phyloP scores from a whole-genome alignment of 92 coral and sea anemone genomes.

The Parazoanthus darwini region DNA sequence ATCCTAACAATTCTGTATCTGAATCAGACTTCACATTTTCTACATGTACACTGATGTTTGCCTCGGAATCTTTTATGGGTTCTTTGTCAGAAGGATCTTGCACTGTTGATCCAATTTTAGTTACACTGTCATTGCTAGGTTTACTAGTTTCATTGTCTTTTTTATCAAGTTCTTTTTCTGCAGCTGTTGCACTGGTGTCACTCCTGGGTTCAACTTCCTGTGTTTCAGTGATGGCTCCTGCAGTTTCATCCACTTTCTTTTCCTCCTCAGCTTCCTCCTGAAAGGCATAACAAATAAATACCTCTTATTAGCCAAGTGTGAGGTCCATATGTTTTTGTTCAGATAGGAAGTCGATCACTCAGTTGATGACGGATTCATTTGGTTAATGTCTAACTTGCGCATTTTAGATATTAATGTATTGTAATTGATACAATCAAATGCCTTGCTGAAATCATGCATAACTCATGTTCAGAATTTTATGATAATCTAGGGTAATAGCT shows the following conservation, averaged over 20 bases:
- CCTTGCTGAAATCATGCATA: no score
- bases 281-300: neutral
- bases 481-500: no score
- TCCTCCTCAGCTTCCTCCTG: constrained; percentile 23
- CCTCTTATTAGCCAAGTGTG: no score
- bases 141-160: constrained; percentile 1
- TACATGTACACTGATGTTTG: constrained; percentile 2
- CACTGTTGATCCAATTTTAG: neutral
- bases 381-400: no score
- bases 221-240: neutral
- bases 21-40: constrained; percentile 22
- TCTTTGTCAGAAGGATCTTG: neutral
- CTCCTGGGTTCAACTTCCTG: neutral
- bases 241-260: neutral
- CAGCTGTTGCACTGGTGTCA: neutral
- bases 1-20: constrained; percentile 11
- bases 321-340: no score
- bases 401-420: no score
- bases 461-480: no score
- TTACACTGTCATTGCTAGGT: neutral
- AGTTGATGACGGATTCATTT: no score
- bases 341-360: no score
- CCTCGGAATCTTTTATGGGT: neutral
- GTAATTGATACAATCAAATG: no score
- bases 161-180: constrained; percentile 15